Percentiles rank a stretch among this genome's conserved stretches.
These are phyloP conservation scores for Rotaria socialis DNA, from an alignment of 2,888 invertebrate species.

Conservation along the genomic window DNA sequence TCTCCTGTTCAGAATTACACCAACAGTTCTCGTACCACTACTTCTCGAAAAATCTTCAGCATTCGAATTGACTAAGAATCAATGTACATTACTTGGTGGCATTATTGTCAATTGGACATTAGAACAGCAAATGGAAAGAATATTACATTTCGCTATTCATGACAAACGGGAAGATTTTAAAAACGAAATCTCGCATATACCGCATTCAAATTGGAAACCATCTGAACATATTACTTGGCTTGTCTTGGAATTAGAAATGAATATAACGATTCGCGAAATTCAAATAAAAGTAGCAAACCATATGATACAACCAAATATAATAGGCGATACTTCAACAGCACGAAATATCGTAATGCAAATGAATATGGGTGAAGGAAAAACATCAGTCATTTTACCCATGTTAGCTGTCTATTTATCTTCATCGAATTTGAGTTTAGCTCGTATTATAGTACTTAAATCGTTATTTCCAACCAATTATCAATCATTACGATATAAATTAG, in stretches of 20 bases:
- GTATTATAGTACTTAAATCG: neutral
- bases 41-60: too few species aligned
- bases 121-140: neutral
- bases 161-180: neutral
- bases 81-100: neutral
- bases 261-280: neutral
- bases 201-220: neutral
- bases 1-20: too few species aligned
- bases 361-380: slow-evolving; percentile 16
- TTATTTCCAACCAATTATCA: slow-evolving; percentile 19
- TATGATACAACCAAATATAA: neutral
- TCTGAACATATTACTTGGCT: neutral
- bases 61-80: neutral
- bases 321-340: neutral
- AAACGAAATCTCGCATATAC: neutral
- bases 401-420: neutral
- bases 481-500: slow-evolving; percentile 4
- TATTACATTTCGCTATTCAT: neutral
- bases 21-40: too few species aligned
- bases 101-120: neutral
- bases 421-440: neutral
- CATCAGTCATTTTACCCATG: neutral
- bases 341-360: neutral
- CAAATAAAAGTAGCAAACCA: neutral
- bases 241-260: neutral